phyloP scores from a whole-genome alignment of 2,888 invertebrate genomes.

The Eristalis pertinax region DNA sequence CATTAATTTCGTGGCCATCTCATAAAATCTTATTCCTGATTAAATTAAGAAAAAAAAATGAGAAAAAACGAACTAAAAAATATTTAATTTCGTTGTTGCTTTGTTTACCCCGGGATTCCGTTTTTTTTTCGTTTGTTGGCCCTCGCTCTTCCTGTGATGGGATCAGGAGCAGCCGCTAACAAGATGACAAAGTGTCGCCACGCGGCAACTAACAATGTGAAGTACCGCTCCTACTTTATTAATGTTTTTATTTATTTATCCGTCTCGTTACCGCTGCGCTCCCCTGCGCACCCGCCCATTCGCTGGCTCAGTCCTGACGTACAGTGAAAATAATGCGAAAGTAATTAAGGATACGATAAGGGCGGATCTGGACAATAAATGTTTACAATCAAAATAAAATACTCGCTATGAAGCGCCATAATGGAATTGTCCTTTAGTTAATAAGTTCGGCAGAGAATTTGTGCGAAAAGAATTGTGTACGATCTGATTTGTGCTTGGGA shows the following conservation, averaged over 20 bases:
- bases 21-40: constrained; percentile 70
- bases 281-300: not conserved
- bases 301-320: not conserved
- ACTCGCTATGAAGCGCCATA: constrained; percentile 41
- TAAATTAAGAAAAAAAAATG: constrained; percentile 58
- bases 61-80: not conserved
- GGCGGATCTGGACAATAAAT: constrained; percentile 62
- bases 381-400: constrained; percentile 63
- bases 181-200: constrained; percentile 70
- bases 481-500: not conserved
- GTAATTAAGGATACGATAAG: constrained; percentile 65
- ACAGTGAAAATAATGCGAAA: constrained; percentile 52
- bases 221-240: constrained; percentile 17
- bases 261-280: constrained; percentile 20
- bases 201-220: constrained; percentile 50
- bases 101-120: constrained; percentile 17
- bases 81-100: constrained; percentile 33
- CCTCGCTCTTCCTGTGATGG: constrained; percentile 24
- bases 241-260: constrained; percentile 65
- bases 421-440: constrained; percentile 57
- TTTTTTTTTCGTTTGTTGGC: constrained; percentile 1
- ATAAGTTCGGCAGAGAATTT: constrained; percentile 33
- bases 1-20: constrained; percentile 67
- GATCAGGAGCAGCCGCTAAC: constrained; percentile 60
- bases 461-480: not conserved